phyloP scores from a whole-genome alignment of 2,113 vertebrate species.

The Naja naja region DNA sequence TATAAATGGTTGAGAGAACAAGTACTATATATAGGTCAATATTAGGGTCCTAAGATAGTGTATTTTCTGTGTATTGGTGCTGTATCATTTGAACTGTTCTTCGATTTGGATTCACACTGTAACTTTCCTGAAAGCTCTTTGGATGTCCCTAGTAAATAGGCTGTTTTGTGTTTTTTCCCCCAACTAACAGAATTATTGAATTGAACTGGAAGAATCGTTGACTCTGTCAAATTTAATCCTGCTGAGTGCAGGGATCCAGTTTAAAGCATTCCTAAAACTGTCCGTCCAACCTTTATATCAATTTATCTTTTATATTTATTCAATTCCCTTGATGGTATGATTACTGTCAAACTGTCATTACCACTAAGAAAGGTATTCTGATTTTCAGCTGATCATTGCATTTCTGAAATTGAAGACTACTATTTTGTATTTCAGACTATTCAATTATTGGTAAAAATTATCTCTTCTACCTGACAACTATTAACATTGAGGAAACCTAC shows the following conservation, averaged over 20 bases:
- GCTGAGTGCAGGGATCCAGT: neutral
- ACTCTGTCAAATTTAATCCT: neutral
- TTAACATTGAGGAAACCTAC: neutral
- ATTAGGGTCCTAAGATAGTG: neutral
- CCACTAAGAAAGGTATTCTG: neutral
- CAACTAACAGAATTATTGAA: neutral
- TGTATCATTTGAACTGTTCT: neutral
- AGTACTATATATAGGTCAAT: neutral
- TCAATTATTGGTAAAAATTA: neutral
- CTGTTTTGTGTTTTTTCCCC: neutral
- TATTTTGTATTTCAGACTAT: neutral
- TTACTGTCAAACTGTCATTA: neutral
- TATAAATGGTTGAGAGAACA: neutral
- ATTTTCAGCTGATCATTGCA: neutral
- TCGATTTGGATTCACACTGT: neutral
- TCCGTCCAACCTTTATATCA: neutral
- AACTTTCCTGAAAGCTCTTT: neutral
- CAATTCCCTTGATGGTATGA: neutral
- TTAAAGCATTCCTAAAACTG: neutral
- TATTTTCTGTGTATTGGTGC: neutral
- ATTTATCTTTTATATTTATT: neutral
- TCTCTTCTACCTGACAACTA: neutral
- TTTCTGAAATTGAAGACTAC: neutral
- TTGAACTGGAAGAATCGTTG: neutral
- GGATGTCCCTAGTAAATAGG: neutral